A percentile compares a stretch with the other conserved stretches of the same genome.
These are phyloP conservation scores for Xenus cinereus DNA, from an alignment of 2,113 vertebrate species.

Conservation along the genomic window DNA sequence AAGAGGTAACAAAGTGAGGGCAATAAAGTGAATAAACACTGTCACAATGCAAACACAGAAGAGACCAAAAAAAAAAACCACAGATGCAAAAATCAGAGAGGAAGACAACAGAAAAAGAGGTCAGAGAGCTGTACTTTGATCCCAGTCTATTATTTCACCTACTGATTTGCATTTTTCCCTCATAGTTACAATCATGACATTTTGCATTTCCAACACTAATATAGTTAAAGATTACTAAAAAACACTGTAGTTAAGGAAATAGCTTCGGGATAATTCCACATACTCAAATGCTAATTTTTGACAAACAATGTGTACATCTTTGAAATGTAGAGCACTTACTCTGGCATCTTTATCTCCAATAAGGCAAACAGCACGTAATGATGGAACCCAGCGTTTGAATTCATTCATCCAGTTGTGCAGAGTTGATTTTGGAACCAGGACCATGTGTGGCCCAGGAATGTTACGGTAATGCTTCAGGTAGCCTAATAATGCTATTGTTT, in stretches of 20 bases:
- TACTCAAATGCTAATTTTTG: background rate
- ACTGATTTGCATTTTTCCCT: background rate
- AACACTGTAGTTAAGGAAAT: background rate
- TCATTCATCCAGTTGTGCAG: conserved; percentile 93
- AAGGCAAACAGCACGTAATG: conserved; percentile 86
- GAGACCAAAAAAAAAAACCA: background rate
- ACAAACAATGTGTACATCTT: background rate
- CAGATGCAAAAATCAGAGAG: background rate
- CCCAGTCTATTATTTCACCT: background rate
- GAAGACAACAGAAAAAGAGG: background rate
- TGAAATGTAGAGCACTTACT: conserved; percentile 71
- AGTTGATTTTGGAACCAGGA: conserved; percentile 89
- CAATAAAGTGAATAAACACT: background rate
- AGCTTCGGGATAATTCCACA: background rate
- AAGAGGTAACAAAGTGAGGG: background rate
- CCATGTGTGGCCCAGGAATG: conserved; percentile 90
- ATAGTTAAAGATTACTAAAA: background rate
- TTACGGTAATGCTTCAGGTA: conserved; percentile 91
- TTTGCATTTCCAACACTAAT: background rate
- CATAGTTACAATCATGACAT: background rate
- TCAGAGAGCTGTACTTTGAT: background rate
- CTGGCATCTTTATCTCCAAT: conserved; percentile 87
- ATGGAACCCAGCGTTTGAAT: conserved; percentile 90
- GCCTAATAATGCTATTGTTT: conserved; percentile 87
- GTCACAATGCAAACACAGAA: background rate